Base-by-base conservation (phyloP, 2,888 invertebrate species). In the Calliscelio sp. region DNA sequence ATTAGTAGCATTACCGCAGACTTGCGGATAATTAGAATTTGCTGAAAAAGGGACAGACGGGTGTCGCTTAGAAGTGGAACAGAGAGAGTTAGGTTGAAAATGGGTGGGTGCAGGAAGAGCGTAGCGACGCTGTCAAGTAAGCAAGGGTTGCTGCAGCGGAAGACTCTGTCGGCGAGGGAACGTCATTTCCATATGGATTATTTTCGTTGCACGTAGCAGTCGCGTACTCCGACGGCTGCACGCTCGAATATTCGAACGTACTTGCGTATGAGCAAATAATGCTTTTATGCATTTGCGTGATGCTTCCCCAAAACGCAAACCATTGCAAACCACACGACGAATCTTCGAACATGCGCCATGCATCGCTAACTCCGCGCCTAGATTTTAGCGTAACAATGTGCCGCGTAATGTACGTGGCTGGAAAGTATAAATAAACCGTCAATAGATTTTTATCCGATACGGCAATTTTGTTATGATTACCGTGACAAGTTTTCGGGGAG, bases 251-350 rank as follows among this genome's bases (percentile, higher is more conserved):
- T 85, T 85, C 79, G 80, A 83, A 80, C 68, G 77, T 59, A 81
- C 66, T 75, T 73, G 81, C 84, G 73, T 85, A 87, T 79, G 87
- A 86, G 85, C 88, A 88, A 89, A 89, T 90, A 89, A 90, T 89
- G 90, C 87, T 88, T 89, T 89, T 88, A 89, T 87, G 90, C 90
- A 88, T 90, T 89, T 89, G 87, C 87, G 85, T 86, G 86, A 86
- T 87, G 87, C 85, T 86, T 85, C n/a, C n/a, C 86, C 83, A 83
- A 80, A 86, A 86, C 82, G 73, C 81, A 78, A 86, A 81, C 75
- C 82, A 82, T 44, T 46, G 75, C 78, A 57, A 28, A 51, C 65
- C 73, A 18, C 38, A 46, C 57, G 20, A 18, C 25, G 70, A 63
- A 74, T 75, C 61, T 68, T 53, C 68, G 32, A 70, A 73, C 66